Percentiles rank a stretch among this genome's conserved stretches.
Evolutionary conservation across 2,888 invertebrate genomes (phyloP).

Genomic region (Rhorus exstirpatorius): DNA sequence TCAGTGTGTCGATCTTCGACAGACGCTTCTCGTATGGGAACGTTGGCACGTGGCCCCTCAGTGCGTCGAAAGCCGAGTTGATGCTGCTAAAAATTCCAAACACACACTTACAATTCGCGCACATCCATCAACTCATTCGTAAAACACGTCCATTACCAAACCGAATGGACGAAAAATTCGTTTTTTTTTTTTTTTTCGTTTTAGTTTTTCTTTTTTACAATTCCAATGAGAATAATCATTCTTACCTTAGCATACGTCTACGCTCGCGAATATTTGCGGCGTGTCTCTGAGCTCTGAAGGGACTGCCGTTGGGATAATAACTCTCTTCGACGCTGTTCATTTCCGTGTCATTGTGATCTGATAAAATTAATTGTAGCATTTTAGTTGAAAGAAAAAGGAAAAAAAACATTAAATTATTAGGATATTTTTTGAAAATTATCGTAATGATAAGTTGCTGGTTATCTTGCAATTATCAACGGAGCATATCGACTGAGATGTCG

Average conservation of each 20-base stretch:
- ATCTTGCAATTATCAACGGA: too few species aligned
- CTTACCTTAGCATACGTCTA: conserved; percentile 98
- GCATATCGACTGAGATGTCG: too few species aligned
- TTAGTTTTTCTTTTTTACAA: neutral
- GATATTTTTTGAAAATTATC: too few species aligned
- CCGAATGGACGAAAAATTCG: conserved; percentile 27
- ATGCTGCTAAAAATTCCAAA: conserved; percentile 94
- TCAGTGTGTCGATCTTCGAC: conserved; percentile 99
- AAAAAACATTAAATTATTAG: neutral
- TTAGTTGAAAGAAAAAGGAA: neutral
- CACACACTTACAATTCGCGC: conserved; percentile 81
- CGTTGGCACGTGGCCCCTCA: conserved; percentile 98
- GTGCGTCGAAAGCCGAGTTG: conserved; percentile 99
- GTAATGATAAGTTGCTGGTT: too few species aligned
- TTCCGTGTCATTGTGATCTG: conserved; percentile 83
- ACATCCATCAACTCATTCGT: conserved; percentile 21
- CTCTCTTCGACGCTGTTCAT: conserved; percentile 85
- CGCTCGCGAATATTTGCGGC: conserved; percentile 98
- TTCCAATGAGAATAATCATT: conserved; percentile 63
- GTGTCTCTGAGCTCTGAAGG: conserved; percentile 95
- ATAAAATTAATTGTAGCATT: conserved; percentile 18
- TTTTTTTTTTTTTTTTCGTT: conserved; percentile 19
- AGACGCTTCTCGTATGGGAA: conserved; percentile 99
- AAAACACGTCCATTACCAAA: neutral
- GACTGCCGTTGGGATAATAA: conserved; percentile 91